Percentiles rank a stretch among this genome's conserved stretches.
Conservation (phyloP, 2,113 vertebrate genomes). For the Okapia johnstoni region DNA sequence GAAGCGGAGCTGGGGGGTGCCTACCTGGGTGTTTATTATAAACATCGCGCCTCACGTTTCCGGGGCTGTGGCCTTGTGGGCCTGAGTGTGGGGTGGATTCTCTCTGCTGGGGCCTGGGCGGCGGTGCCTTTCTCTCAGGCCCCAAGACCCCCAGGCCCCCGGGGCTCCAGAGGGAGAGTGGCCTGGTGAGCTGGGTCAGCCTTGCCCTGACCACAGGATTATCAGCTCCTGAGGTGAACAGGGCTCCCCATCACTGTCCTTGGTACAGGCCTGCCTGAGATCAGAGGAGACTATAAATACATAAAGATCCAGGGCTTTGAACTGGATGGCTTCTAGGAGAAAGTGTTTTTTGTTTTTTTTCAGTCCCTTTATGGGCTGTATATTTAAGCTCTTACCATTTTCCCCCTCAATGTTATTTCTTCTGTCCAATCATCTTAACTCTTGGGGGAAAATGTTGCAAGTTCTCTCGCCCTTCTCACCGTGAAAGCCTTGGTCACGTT, state of each 20-base stretch:
- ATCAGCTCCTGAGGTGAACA: not conserved
- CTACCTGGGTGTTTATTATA: constrained; percentile 26
- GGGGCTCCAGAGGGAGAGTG: not conserved
- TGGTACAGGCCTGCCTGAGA: not conserved
- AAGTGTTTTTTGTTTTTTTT: not conserved
- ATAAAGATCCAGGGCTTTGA: rapidly evolving
- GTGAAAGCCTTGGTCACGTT: not conserved
- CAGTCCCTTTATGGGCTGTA: not conserved
- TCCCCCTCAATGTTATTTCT: not conserved
- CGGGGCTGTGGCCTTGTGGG: constrained; percentile 10
- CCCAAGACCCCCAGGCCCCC: no score
- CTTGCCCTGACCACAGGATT: not conserved
- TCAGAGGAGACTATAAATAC: not conserved
- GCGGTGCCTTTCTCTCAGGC: not conserved
- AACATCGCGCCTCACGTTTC: not conserved
- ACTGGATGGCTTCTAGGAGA: not conserved
- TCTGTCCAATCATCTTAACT: not conserved
- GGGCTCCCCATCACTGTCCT: rapidly evolving
- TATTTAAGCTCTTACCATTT: not conserved
- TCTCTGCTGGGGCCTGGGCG: not conserved
- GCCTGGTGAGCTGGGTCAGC: not conserved
- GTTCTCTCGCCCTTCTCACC: not conserved
- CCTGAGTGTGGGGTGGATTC: not conserved
- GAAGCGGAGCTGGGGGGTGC: not conserved
- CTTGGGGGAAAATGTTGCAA: not conserved